A percentile compares a stretch with the other conserved stretches of the same genome.
Evolutionary conservation across 2,797 vertebrate genomes (phyloP).

Genomic region (Fringilla coelebs): DNA sequence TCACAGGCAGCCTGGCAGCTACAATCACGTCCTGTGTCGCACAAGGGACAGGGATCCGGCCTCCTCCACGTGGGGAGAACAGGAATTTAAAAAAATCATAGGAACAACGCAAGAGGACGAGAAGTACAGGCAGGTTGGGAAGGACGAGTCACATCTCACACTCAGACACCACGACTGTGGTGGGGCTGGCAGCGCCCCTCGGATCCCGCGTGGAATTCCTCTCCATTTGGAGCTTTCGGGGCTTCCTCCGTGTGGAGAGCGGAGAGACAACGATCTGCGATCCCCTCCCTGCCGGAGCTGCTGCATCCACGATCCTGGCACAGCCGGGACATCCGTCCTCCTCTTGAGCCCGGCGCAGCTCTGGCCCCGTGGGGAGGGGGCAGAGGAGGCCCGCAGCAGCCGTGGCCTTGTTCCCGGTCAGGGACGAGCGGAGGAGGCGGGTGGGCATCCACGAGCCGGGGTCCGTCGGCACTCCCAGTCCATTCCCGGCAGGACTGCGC

Average conservation of each 20-base stretch:
- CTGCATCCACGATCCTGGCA: neutral
- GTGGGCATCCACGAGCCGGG: neutral
- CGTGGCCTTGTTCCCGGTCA: neutral
- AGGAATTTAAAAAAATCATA: neutral
- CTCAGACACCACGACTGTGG: neutral
- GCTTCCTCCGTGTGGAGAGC: neutral
- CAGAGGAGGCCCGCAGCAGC: neutral
- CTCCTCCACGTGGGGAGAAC: neutral
- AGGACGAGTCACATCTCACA: conserved; percentile 16
- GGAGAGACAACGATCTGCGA: rapidly evolving
- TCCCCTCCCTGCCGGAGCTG: neutral
- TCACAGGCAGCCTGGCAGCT: neutral
- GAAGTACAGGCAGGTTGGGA: neutral
- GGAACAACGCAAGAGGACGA: neutral
- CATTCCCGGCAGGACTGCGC: neutral
- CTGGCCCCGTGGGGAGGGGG: neutral
- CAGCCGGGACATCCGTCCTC: neutral
- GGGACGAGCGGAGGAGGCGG: neutral
- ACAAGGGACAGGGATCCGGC: neutral
- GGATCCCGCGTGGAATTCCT: neutral
- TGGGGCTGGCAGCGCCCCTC: neutral
- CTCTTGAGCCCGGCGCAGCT: neutral
- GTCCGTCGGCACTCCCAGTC: neutral
- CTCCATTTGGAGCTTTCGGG: neutral
- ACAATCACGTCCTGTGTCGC: neutral